Evolutionary conservation across 2,888 invertebrate species (phyloP).

Genomic region (Hofmannophila pseudospretella): DNA sequence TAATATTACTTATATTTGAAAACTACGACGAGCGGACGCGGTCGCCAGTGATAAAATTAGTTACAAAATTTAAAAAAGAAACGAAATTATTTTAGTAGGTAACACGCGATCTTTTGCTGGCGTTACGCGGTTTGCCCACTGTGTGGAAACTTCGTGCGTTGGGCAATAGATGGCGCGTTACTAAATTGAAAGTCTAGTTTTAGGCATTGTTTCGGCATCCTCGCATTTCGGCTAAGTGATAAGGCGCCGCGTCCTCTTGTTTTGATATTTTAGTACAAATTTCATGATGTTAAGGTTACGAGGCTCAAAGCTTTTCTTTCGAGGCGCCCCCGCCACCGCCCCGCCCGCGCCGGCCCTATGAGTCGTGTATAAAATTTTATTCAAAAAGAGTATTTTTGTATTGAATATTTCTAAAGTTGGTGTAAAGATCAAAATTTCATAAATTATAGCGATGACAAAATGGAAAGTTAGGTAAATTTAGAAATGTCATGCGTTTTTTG

Average conservation of each 20-base stretch:
- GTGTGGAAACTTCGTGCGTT: slow-evolving; percentile 19
- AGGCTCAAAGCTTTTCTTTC: slow-evolving; percentile 78
- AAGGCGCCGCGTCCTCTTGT: slow-evolving; percentile 69
- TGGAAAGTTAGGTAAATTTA: slow-evolving; percentile 72
- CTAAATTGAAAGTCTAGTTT: slow-evolving; percentile 63
- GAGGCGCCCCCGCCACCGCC: slow-evolving; percentile 53
- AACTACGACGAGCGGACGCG: slow-evolving; percentile 72
- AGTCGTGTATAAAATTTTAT: slow-evolving; percentile 78
- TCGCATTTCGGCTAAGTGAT: slow-evolving; percentile 78
- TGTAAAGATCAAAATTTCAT: slow-evolving; percentile 80
- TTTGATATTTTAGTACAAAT: slow-evolving; percentile 78
- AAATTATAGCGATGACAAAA: slow-evolving; percentile 75
- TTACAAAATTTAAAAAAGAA: slow-evolving; percentile 63
- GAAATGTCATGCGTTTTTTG: slow-evolving; percentile 77
- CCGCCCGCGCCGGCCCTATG: slow-evolving; percentile 49
- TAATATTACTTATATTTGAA: slow-evolving; percentile 64
- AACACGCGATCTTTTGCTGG: slow-evolving; percentile 31
- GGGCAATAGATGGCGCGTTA: slow-evolving; percentile 28
- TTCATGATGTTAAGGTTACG: slow-evolving; percentile 77
- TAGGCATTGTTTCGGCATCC: slow-evolving; percentile 76
- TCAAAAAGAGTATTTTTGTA: slow-evolving; percentile 80
- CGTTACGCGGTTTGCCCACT: slow-evolving; percentile 19
- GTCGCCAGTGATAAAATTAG: slow-evolving; percentile 74
- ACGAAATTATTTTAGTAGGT: slow-evolving; percentile 68
- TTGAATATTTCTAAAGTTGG: slow-evolving; percentile 80